phyloP scores from a whole-genome alignment of 92 coral and sea anemone genomes.

The Porites lobata region DNA sequence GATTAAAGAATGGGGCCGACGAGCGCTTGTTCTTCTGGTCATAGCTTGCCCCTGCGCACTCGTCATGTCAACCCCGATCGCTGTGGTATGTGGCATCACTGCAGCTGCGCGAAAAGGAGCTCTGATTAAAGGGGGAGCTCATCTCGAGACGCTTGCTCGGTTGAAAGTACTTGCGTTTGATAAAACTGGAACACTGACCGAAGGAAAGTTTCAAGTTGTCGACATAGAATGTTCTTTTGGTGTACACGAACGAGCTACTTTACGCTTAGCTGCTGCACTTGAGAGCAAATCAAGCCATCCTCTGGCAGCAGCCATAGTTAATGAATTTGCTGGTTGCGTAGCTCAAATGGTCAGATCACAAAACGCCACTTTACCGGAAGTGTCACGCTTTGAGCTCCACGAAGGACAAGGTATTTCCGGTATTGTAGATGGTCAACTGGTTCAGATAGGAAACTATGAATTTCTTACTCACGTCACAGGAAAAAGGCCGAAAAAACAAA shows the following conservation, averaged over 20 bases:
- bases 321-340: conserved; percentile 93
- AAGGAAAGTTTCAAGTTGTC: conserved; percentile 94
- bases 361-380: conserved; percentile 79
- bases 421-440: conserved; percentile 77
- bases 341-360: conserved; percentile 82
- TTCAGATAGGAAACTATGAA: conserved; percentile 86
- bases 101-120: conserved; percentile 98
- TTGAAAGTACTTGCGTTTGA: conserved; percentile 92
- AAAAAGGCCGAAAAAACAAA: conserved; percentile 47
- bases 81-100: conserved; percentile 93
- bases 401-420: conserved; percentile 98
- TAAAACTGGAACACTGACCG: conserved; percentile 98
- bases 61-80: conserved; percentile 99
- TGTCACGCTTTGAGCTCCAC: conserved; percentile 80
- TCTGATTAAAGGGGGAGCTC: conserved; percentile 91
- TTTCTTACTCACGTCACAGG: conserved; percentile 68
- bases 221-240: conserved; percentile 79
- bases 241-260: conserved; percentile 80
- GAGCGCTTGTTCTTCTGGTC: conserved; percentile 93
- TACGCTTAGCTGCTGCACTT: conserved; percentile 96
- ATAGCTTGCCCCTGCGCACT: conserved; percentile 99
- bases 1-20: conserved; percentile 83
- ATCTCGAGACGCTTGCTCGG: conserved; percentile 87
- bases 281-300: conserved; percentile 98
- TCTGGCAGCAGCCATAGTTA: conserved; percentile 96